Percentiles rank a stretch among this genome's conserved stretches.
These are phyloP conservation scores for Mus spicilegus DNA, from an alignment of 2,113 vertebrate genomes.

Conservation along the genomic window DNA sequence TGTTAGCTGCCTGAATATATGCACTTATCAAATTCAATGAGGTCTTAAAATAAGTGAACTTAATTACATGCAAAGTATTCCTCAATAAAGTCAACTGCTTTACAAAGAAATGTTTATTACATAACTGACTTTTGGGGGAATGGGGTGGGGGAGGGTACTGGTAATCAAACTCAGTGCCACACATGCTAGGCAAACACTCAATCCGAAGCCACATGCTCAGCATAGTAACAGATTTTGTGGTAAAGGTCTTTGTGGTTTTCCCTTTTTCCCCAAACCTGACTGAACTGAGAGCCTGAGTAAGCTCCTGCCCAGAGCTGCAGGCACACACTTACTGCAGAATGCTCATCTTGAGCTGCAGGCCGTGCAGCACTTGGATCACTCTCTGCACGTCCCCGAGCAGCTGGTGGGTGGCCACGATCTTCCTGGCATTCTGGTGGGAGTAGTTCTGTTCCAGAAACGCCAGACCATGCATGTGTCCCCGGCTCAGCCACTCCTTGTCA, in stretches of 20 bases:
- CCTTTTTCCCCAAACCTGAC: neutral
- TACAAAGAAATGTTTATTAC: slow-evolving; percentile 2
- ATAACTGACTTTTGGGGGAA: neutral
- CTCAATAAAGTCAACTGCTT: neutral
- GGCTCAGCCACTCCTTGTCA: slow-evolving; percentile 94
- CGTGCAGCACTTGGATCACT: slow-evolving; percentile 93
- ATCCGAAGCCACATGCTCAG: neutral
- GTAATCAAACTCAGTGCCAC: neutral
- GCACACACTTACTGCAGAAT: slow-evolving; percentile 92
- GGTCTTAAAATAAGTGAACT: slow-evolving; percentile 30
- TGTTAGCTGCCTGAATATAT: neutral
- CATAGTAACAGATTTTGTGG: neutral
- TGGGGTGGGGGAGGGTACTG: neutral
- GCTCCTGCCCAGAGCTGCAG: slow-evolving; percentile 8
- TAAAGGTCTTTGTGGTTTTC: slow-evolving; percentile 9
- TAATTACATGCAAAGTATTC: slow-evolving; percentile 50
- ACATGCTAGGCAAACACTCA: neutral
- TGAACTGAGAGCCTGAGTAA: neutral
- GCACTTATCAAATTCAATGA: neutral
- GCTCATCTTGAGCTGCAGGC: slow-evolving; percentile 97
- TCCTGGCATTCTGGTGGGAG: slow-evolving; percentile 94
- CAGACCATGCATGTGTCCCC: slow-evolving; percentile 96
- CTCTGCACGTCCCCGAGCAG: slow-evolving; percentile 94
- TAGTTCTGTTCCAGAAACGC: slow-evolving; percentile 97
- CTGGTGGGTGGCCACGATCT: slow-evolving; percentile 94